A percentile compares a stretch with the other conserved stretches of the same genome.
Evolutionary conservation across 2,797 vertebrate species (phyloP).

Genomic region (Naso thynnoides): DNA sequence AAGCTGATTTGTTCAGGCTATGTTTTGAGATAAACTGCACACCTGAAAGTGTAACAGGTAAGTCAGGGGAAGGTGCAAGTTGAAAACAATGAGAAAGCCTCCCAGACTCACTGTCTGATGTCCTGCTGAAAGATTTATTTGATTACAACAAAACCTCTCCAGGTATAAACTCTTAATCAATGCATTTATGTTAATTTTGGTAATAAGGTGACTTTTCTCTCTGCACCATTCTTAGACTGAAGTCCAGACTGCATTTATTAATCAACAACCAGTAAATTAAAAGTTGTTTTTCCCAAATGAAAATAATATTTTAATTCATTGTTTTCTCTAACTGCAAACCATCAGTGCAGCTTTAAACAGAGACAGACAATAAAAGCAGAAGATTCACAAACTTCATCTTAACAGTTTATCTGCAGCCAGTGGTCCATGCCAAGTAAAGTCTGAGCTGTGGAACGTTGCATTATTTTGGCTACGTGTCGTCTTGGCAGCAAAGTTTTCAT

Average conservation of each 20-base stretch:
- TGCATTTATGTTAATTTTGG: no score
- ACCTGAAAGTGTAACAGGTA: no score
- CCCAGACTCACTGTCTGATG: no score
- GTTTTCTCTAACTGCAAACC: background rate
- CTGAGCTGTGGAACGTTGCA: background rate
- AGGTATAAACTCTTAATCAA: no score
- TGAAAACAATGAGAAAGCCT: background rate
- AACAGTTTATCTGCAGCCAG: background rate
- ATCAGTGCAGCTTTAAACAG: background rate
- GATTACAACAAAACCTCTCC: no score
- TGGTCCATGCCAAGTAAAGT: background rate
- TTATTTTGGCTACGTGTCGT: background rate
- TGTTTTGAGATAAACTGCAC: background rate
- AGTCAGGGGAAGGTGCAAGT: background rate
- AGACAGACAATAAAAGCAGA: background rate
- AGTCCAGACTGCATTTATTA: background rate
- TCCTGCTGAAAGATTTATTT: no score
- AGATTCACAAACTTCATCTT: background rate
- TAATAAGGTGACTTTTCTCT: background rate
- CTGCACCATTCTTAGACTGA: background rate
- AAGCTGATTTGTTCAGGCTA: background rate
- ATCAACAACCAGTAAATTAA: background rate
- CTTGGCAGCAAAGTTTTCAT: conserved; percentile 5
- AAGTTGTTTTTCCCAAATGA: background rate
- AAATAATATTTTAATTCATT: background rate